A percentile compares a stretch with the other conserved stretches of the same genome.
Conservation (phyloP, 2,113 vertebrate genomes). For the Morone saxatilis region DNA sequence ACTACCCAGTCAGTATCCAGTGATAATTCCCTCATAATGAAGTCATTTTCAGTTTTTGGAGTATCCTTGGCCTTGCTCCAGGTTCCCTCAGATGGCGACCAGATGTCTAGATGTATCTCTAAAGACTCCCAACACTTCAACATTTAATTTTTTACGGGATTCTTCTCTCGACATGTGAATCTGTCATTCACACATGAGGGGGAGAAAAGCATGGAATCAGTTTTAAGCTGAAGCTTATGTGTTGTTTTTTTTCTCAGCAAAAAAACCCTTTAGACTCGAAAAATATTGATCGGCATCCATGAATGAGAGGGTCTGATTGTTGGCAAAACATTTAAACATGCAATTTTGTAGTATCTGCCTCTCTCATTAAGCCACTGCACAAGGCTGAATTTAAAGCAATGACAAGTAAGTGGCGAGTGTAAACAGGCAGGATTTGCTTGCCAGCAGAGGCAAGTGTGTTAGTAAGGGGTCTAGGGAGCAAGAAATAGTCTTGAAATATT, state of each 20-base stretch:
- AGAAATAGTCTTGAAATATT: conserved; percentile 90
- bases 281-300: conserved; percentile 69
- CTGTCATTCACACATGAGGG: conserved; percentile 55
- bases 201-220: conserved; percentile 28
- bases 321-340: conserved; percentile 73
- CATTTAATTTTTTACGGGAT: conserved; percentile 61
- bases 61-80: conserved; percentile 79
- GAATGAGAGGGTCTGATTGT: conserved; percentile 53
- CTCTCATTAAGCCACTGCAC: conserved; percentile 70
- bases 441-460: conserved; percentile 70
- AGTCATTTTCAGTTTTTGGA: conserved; percentile 80
- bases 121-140: conserved; percentile 71
- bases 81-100: conserved; percentile 81
- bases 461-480: conserved; percentile 77
- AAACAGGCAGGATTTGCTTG: conserved; percentile 68
- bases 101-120: conserved; percentile 82
- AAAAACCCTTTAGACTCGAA: conserved; percentile 47
- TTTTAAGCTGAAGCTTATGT: conserved; percentile 50
- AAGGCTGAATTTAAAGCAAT: conserved; percentile 64
- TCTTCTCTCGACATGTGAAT: conserved; percentile 53
- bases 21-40: conserved; percentile 80
- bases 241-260: conserved; percentile 10
- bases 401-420: conserved; percentile 71
- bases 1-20: conserved; percentile 35
- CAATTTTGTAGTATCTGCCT: conserved; percentile 57